phyloP scores from a whole-genome alignment of 1,140 invertebrate genomes.

The Pogonognathellus flavescens region DNA sequence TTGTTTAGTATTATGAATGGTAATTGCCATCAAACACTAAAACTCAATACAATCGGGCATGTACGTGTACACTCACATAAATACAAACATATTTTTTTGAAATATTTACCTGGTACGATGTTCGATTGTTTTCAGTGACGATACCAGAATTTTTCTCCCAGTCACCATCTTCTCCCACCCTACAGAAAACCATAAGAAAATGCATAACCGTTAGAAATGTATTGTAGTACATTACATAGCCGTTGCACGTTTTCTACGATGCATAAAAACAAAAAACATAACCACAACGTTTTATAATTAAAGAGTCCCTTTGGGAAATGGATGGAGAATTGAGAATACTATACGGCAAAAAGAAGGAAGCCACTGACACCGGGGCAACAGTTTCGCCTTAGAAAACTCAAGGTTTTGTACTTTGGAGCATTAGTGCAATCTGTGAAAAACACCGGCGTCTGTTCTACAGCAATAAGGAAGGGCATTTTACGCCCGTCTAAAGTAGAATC shows the following conservation, averaged over 20 bases:
- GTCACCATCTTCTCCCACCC: slow-evolving; percentile 77
- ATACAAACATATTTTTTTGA: neutral
- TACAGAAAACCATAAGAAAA: slow-evolving; percentile 69
- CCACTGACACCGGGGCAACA: neutral
- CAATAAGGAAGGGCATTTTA: too few species aligned
- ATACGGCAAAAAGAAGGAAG: neutral
- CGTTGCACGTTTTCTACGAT: too few species aligned
- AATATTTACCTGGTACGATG: slow-evolving; percentile 73
- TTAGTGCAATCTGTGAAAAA: slow-evolving; percentile 2
- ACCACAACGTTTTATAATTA: slow-evolving; percentile 11
- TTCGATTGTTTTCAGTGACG: slow-evolving; percentile 77
- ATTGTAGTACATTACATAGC: neutral
- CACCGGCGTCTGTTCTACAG: too few species aligned
- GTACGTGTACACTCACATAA: neutral
- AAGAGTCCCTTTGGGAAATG: neutral
- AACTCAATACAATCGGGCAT: neutral
- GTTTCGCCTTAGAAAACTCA: too few species aligned
- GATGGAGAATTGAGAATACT: neutral
- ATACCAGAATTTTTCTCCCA: slow-evolving; percentile 78
- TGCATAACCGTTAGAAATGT: neutral
- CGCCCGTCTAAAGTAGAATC: neutral
- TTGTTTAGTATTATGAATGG: neutral
- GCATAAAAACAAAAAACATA: slow-evolving; percentile 5
- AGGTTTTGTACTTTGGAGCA: too few species aligned
- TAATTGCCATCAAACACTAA: too few species aligned